Evolutionary conservation across 2,888 invertebrate species (phyloP).

Genomic region (Drosophila yooni): DNA sequence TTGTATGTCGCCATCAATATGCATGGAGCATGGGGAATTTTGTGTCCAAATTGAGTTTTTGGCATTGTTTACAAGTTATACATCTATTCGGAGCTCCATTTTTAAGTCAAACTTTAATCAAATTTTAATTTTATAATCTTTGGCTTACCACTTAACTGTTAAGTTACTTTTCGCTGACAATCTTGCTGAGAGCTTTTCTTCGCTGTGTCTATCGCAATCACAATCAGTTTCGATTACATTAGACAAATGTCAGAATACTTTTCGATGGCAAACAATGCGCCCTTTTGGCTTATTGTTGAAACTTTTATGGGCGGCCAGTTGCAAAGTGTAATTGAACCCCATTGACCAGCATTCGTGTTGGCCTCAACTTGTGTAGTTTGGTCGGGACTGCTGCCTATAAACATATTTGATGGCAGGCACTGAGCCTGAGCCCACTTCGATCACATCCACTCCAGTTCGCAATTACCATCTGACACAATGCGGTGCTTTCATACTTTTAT

Average conservation of each 20-base stretch:
- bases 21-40: not conserved
- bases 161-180: constrained; percentile 7
- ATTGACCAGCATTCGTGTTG: constrained; percentile 40
- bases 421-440: constrained; percentile 3
- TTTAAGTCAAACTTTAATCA: not conserved
- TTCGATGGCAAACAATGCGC: constrained; percentile 49
- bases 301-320: constrained; percentile 50
- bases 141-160: not conserved
- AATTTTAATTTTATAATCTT: constrained; percentile 5
- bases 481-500: constrained; percentile 63
- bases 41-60: not conserved
- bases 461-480: constrained; percentile 66
- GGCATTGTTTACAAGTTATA: not conserved
- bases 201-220: constrained; percentile 35
- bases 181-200: constrained; percentile 28
- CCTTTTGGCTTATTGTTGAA: constrained; percentile 44
- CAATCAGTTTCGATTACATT: constrained; percentile 40
- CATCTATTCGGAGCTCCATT: not conserved
- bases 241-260: constrained; percentile 51
- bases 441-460: constrained; percentile 33
- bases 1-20: not conserved
- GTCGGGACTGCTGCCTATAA: constrained; percentile 44
- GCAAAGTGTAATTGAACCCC: constrained; percentile 62
- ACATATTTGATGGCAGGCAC: constrained; percentile 30
- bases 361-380: constrained; percentile 26